These are phyloP conservation scores for Ophion ventricosus DNA, from an alignment of 2,888 invertebrate genomes.

Conservation along the genomic window DNA sequence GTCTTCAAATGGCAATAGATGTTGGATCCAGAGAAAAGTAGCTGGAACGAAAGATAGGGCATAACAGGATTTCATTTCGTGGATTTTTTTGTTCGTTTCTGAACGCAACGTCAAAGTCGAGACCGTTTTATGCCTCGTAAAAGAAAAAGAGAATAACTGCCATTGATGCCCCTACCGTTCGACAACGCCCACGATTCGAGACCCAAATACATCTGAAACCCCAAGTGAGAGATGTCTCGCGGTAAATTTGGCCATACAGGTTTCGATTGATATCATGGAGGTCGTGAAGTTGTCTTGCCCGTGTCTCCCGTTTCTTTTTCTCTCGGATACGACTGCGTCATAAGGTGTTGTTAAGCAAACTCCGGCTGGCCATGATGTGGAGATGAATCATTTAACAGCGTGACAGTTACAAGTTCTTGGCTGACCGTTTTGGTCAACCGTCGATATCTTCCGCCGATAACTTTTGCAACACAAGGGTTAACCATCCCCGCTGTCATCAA, in stretches of 20 bases:
- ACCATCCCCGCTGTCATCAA: background rate
- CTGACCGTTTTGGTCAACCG: constrained; percentile 52
- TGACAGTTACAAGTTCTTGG: constrained; percentile 31
- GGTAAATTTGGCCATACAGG: constrained; percentile 18
- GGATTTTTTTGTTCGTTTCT: background rate
- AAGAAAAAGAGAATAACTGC: constrained; percentile 74
- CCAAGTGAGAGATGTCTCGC: constrained; percentile 1
- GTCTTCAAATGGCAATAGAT: no score
- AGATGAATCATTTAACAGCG: constrained; percentile 61
- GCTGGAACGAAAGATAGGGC: no score
- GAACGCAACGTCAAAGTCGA: constrained; percentile 16
- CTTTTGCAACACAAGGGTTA: constrained; percentile 2
- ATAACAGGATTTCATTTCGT: no score
- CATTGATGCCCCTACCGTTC: constrained; percentile 70
- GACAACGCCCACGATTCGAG: constrained; percentile 73
- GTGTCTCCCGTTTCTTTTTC: background rate
- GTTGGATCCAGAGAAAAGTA: no score
- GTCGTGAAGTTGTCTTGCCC: constrained; percentile 17
- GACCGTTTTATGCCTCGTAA: constrained; percentile 71
- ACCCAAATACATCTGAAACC: constrained; percentile 37
- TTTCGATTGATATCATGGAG: constrained; percentile 21
- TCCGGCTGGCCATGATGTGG: constrained; percentile 23
- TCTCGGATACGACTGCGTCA: constrained; percentile 29
- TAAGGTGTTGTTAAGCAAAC: constrained; percentile 30
- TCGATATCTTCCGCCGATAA: constrained; percentile 29